Percentiles rank a stretch among this genome's conserved stretches.
phyloP scores from a whole-genome alignment of 2,113 vertebrate species.

The Xenopus borealis region DNA sequence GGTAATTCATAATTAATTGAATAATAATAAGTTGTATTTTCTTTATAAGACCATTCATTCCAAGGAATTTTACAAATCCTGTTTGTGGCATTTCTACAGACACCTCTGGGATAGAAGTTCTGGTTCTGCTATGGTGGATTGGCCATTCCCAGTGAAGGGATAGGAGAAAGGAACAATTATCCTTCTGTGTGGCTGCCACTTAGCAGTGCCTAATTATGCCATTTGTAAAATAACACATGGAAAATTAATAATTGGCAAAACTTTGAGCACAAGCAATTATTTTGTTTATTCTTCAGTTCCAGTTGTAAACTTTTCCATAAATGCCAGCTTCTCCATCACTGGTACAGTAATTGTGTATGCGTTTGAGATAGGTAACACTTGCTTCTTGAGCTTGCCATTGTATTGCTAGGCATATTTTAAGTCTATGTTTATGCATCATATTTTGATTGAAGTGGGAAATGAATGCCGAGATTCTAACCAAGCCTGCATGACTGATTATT shows the following conservation, averaged over 20 bases:
- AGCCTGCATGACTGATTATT: no score
- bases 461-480: no score
- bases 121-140: not conserved
- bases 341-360: not conserved
- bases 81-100: constrained; percentile 25
- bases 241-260: not conserved
- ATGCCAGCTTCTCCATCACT: constrained; percentile 1
- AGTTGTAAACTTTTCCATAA: constrained; percentile 8
- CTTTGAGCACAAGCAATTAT: not conserved
- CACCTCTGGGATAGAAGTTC: constrained; percentile 21
- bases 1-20: constrained; percentile 45
- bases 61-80: not conserved
- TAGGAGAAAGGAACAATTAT: not conserved
- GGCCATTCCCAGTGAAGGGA: not conserved
- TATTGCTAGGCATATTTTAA: no score
- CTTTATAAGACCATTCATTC: constrained; percentile 27
- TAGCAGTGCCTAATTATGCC: not conserved
- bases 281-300: not conserved
- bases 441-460: no score
- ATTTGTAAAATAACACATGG: not conserved
- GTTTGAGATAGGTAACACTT: constrained; percentile 31
- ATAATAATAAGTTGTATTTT: constrained; percentile 40
- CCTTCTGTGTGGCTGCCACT: not conserved
- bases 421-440: no score
- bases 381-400: not conserved